These are phyloP conservation scores for Siderastrea siderea DNA, from an alignment of 92 coral and sea anemone species.

Conservation along the genomic window DNA sequence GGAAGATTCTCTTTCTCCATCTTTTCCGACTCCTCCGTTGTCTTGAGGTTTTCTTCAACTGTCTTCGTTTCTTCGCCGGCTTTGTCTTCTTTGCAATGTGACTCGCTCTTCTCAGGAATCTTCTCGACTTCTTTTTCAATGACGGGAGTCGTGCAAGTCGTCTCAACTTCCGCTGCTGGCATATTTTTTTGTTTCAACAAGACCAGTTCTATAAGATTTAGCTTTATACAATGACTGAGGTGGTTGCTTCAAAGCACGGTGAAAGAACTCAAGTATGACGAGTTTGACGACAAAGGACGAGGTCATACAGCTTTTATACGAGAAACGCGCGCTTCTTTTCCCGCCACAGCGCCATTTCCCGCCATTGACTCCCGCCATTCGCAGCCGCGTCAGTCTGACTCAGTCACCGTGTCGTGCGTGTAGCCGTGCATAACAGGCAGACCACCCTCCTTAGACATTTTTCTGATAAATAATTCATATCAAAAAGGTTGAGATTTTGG, in stretches of 20 bases:
- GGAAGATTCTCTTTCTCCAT: conserved; percentile 51
- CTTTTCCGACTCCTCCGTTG: conserved; percentile 54
- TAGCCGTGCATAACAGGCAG: neutral
- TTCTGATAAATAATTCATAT: too few species aligned
- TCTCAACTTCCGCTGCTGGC: conserved; percentile 68
- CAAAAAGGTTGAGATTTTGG: too few species aligned
- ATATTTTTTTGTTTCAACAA: conserved; percentile 15
- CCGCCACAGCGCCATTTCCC: conserved; percentile 17
- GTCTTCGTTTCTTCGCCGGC: conserved; percentile 25
- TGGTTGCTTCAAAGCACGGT: neutral
- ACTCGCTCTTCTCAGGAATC: conserved; percentile 18
- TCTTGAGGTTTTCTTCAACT: conserved; percentile 36
- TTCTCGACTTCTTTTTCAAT: conserved; percentile 32
- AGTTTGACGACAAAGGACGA: neutral
- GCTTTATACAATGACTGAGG: neutral
- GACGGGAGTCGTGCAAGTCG: conserved; percentile 28
- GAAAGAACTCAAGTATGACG: neutral
- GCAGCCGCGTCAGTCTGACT: neutral
- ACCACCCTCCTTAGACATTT: too few species aligned
- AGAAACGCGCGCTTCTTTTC: conserved; percentile 21
- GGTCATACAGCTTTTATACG: conserved; percentile 17
- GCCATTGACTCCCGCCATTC: conserved; percentile 17
- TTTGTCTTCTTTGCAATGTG: conserved; percentile 24
- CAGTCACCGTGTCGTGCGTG: too few species aligned
- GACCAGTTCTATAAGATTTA: neutral